Base-by-base conservation (phyloP, 1,140 invertebrate genomes). In the Pygmarrhopalites habei region DNA sequence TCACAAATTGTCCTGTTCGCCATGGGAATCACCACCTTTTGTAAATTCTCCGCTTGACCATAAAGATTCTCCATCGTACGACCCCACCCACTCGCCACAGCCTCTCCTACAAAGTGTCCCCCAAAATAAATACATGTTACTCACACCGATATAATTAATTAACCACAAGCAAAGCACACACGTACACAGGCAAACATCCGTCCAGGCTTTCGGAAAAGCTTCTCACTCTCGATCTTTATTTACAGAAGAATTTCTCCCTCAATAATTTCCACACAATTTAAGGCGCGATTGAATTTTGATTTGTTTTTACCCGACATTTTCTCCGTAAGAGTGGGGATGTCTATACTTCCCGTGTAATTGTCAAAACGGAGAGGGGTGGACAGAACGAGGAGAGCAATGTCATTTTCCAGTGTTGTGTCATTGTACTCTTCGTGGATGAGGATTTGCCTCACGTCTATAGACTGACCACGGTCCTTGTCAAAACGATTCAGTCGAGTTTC, bases 401-500 rank as follows among this genome's bases (percentile, higher is more conserved):
- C 60, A 30, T 62, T 62, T 7, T 55, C 35, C 30, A 55, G 32
- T n/a, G 60, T 56, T 44, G 28, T 25, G 21, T 52, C 52, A n/a
- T 55, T 35, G 29, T 62, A 62, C n/a, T 62, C 28, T 47, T 62
- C 60, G 30, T 62, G 60, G 2, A 62, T 44, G 39, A 43, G 35
- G 39, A 56, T 56, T 7, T 29, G 47, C 21, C 25, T 7, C 2
- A 41, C 52, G 17, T 32, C 53, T 30, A 51, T 44, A 55, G 23
- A 46, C 26, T 62, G 60, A 28, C 57, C 60, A 10, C 1, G 15
- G 10, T 30, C 46, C 4, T 5, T 10, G 14, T 25, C 2, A 25
- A 7, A 7, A 12, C 1, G 2, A 1, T 25, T 26, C 21, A 23
- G 25, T 3, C 19, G 35, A 29, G 25, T 21, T 23, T 41, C 39